Base-by-base conservation (phyloP, 2,888 invertebrate species). In the Hofmannophila pseudospretella region DNA sequence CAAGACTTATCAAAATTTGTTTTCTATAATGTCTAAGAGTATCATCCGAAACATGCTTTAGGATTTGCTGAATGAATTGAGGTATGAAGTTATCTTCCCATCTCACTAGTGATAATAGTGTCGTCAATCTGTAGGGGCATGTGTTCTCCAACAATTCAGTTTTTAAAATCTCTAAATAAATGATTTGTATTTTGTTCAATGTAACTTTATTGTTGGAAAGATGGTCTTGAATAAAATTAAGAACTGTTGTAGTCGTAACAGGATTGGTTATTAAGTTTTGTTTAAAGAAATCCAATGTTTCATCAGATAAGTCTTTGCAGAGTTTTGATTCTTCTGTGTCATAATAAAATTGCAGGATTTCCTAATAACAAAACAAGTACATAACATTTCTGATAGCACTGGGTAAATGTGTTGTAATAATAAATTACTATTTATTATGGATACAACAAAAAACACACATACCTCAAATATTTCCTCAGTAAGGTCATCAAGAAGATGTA, bases 261-360 rank as follows among this genome's bases (percentile, higher is more conserved):
- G 89, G 88, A 56, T 85, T 82, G 22, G 48, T 59, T 49, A 65
- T 68, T 38, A 89, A 56, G 63, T 88, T 88, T 19, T 49, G 44
- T 63, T 76, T 79, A 10, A 90, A 60, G 54, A 88, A 88, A 23
- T 70, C 52, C 11, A 79, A 44, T 38, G 69, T 58, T 36, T 74
- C 58, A 34, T 65, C 55, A 7, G 76, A 77, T 7, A 72, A 71
- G 36, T 60, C 67, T 61, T 56, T 62, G 32, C 49, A 59, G 45
- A 57, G 53, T 58, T 69, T 79, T 10, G 62, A 65, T 59, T 70
- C 70, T 54, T 68, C 67, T 34, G 61, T 51, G 40, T 77, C 64
- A 57, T 73, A 66, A 45, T 68, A 63, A 36, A 75, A 55, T 54
- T 76, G 68, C 42, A 78, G 44, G 9, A 85, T 58, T 67, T 84